Evolutionary conservation across 1,140 invertebrate species (phyloP), one percentile per base, ranked within the genome.

Genomic region (Orchesella cincta): DNA sequence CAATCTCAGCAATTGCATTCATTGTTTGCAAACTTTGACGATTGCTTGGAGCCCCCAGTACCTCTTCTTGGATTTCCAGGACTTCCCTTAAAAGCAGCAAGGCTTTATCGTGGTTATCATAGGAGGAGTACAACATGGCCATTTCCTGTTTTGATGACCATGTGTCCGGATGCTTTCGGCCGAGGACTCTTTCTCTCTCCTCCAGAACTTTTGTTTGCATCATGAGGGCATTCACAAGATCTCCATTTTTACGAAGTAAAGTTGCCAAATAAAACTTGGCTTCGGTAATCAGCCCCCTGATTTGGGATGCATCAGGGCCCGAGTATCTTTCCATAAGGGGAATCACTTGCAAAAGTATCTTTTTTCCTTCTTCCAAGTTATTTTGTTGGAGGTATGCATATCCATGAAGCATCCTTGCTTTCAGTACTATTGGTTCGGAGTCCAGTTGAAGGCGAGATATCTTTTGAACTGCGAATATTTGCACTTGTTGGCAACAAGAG

Each of bases 161-260:
- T 1, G 5, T 67, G 62, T 67, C 29, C 8, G 62, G 62, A 67
- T 67, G 62, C 1, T 31, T 2, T 14, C 5, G 3, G 2, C 62
- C 62, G n/a, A 12, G 23, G 8, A 31, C 33, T 67, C 5, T 14
- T 29, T 67, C 62, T 67, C 62, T 29, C n/a, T 67, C 62, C 31
- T 67, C 62, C 28, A 33, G 2, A 3, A 67, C 29, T n/a, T 67
- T 67, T 29, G 62, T 67, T 23, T 67, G 62, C 3, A 67, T 29
- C 62, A 67, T 67, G 26, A 67, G 62, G 62, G 62, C 62, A 29
- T 67, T 67, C 3, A 67, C 62, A 33, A 67, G 62, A n/a, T 67
- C 62, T 8, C 62, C 62, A 29, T 16, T 67, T 67, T 67, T 31
- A 8, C 62, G 23, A n/a, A 67, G 62, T 2, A 67, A 1, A 8